Evolutionary conservation across 1,140 invertebrate species (phyloP).

Genomic region (Pseudachorutes palmiensis): DNA sequence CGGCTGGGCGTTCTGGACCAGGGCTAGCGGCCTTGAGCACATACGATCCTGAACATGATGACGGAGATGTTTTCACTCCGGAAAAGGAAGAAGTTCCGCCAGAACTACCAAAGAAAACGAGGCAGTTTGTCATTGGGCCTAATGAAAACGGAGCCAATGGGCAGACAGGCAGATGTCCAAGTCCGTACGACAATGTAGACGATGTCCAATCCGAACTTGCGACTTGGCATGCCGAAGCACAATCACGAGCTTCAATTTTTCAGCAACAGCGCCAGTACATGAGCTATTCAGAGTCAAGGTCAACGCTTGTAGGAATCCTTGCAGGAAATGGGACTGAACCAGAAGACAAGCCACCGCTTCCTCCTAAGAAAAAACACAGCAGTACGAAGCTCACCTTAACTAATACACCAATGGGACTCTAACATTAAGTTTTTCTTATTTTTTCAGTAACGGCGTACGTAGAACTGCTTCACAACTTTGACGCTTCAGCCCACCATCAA

Average conservation of each 20-base stretch:
- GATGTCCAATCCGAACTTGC: slow-evolving; percentile 19
- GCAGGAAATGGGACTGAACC: slow-evolving; percentile 11
- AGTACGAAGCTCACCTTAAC: slow-evolving; percentile 16
- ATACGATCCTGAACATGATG: slow-evolving; percentile 30
- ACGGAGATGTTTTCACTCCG: slow-evolving; percentile 32
- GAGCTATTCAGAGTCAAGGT: slow-evolving; percentile 32
- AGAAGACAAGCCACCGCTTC: slow-evolving; percentile 33
- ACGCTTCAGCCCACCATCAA: slow-evolving; percentile 23
- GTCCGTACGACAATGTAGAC: slow-evolving; percentile 36
- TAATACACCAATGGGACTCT: not conserved
- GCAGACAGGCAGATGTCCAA: not conserved
- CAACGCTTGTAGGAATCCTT: slow-evolving; percentile 24
- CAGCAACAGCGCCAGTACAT: slow-evolving; percentile 26
- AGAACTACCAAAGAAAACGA: slow-evolving; percentile 29
- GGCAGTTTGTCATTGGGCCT: slow-evolving; percentile 1
- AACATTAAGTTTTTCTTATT: not conserved
- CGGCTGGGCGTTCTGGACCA: not conserved
- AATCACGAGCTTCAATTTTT: not conserved
- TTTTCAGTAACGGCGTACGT: slow-evolving; percentile 36
- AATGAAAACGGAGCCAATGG: not conserved
- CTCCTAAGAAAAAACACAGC: slow-evolving; percentile 38
- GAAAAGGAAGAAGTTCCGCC: slow-evolving; percentile 21
- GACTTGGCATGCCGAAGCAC: slow-evolving; percentile 21
- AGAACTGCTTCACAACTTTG: slow-evolving; percentile 37
- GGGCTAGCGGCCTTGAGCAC: slow-evolving; percentile 18